A percentile compares a stretch with the other conserved stretches of the same genome.
Evolutionary conservation across 1,140 invertebrate species (phyloP).

Genomic region (Anastrepha ludens): DNA sequence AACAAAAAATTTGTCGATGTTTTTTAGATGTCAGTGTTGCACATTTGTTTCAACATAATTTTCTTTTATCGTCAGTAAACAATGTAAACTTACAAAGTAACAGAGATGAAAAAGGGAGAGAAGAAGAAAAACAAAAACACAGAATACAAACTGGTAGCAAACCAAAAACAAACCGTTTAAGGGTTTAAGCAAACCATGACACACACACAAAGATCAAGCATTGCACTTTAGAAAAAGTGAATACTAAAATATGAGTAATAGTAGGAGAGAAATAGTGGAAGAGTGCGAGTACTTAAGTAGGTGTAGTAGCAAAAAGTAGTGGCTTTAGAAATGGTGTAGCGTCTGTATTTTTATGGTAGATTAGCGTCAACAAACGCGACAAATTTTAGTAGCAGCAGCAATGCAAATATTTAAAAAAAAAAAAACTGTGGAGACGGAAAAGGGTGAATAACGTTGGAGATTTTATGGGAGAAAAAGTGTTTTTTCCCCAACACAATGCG

Average conservation of each 20-base stretch:
- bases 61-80: not conserved
- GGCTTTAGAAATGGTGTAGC: not conserved
- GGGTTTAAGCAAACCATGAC: not conserved
- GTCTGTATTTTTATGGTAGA: slow-evolving; percentile 22
- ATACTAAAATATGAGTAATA: not conserved
- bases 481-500: no score
- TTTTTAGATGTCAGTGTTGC: slow-evolving; percentile 51
- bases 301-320: slow-evolving; percentile 2
- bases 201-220: not conserved
- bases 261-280: not conserved
- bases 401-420: not conserved
- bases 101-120: not conserved
- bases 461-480: not conserved
- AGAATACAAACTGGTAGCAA: not conserved
- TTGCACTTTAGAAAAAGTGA: not conserved
- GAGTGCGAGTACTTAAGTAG: not conserved
- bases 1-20: slow-evolving; percentile 21
- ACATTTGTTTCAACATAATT: slow-evolving; percentile 47
- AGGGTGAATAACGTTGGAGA: not conserved
- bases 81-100: not conserved
- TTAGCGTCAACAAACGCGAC: not conserved
- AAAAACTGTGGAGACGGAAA: not conserved
- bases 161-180: not conserved
- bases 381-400: slow-evolving; percentile 37
- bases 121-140: not conserved